phyloP scores from a whole-genome alignment of 2,888 invertebrate genomes.

The Tortrix viridana region DNA sequence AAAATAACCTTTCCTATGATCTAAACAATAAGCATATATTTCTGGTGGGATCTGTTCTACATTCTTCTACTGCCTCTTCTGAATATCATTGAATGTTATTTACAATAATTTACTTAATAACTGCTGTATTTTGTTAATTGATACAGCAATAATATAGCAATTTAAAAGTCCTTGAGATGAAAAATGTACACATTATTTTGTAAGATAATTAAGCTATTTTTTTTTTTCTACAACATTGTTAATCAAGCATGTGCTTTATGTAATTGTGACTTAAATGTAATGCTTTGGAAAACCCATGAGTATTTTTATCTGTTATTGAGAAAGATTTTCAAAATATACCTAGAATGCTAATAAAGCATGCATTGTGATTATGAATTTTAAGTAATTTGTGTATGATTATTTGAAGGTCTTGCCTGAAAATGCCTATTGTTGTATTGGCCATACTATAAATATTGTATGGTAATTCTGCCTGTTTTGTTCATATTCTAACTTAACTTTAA shows the following conservation, averaged over 20 bases:
- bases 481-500: neutral
- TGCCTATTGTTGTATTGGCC: conserved; percentile 34
- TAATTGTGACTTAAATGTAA: conserved; percentile 18
- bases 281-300: conserved; percentile 19
- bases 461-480: conserved; percentile 11
- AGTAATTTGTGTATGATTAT: conserved; percentile 33
- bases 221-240: neutral
- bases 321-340: conserved; percentile 18
- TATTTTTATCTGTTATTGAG: conserved; percentile 17
- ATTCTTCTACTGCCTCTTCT: conserved; percentile 6
- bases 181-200: neutral
- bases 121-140: conserved; percentile 3
- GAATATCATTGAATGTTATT: conserved; percentile 5
- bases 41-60: conserved; percentile 8
- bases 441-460: conserved; percentile 23
- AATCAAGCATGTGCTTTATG: conserved; percentile 27
- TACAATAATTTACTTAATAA: neutral
- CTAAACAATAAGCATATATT: conserved; percentile 29
- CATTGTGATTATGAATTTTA: conserved; percentile 33
- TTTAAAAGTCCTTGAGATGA: neutral
- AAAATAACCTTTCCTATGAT: conserved; percentile 37
- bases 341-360: conserved; percentile 34
- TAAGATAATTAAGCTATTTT: neutral
- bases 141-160: neutral
- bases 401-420: conserved; percentile 34